These are phyloP conservation scores for Tupiocoris notatus DNA, from an alignment of 2,888 invertebrate species.

Conservation along the genomic window DNA sequence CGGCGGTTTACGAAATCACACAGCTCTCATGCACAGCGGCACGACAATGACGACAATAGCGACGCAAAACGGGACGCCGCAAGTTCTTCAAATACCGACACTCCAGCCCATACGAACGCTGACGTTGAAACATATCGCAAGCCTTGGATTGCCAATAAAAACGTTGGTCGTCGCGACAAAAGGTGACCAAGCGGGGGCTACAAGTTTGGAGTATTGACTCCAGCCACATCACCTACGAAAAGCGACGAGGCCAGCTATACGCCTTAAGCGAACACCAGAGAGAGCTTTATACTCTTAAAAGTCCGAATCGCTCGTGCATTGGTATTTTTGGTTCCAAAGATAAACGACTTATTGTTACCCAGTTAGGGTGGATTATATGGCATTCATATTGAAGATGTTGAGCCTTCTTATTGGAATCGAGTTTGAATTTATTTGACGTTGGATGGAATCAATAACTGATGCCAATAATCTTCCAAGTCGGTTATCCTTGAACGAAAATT, in stretches of 20 bases:
- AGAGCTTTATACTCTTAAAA: neutral
- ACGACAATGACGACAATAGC: constrained; percentile 52
- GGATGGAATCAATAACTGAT: no score
- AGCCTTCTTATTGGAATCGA: no score
- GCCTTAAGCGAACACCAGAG: neutral
- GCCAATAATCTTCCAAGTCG: no score
- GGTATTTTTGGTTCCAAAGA: neutral
- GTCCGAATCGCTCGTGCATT: neutral
- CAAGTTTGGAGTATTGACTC: constrained; percentile 48
- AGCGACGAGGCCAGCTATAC: constrained; percentile 35
- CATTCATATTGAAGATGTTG: no score
- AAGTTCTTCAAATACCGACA: constrained; percentile 51
- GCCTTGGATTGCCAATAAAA: constrained; percentile 52
- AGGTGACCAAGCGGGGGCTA: constrained; percentile 41
- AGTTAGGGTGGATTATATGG: no score
- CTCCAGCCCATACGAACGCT: constrained; percentile 51
- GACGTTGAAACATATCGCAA: constrained; percentile 51
- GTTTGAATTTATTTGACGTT: no score
- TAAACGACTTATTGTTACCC: no score
- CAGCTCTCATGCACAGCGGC: constrained; percentile 56
- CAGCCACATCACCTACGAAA: constrained; percentile 48
- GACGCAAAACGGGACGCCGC: constrained; percentile 50
- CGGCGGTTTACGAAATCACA: constrained; percentile 74
- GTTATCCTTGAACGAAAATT: no score
- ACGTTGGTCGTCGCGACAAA: constrained; percentile 51